Conservation (phyloP, 2,113 vertebrate species). For the Tachuris rubrigastra region DNA sequence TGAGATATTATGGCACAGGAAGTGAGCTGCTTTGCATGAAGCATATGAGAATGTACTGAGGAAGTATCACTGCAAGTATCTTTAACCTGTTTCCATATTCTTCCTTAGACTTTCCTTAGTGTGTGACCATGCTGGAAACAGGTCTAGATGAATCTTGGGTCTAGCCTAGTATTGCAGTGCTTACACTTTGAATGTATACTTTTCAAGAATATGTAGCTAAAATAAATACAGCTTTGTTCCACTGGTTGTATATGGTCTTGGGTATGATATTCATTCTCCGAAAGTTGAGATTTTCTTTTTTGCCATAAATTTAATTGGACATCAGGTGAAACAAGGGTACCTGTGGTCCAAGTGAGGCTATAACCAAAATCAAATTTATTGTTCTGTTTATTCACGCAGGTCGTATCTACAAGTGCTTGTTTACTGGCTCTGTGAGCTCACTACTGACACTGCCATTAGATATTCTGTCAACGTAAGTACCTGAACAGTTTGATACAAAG, state of each 20-base stretch:
- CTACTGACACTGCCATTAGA: conserved; percentile 95
- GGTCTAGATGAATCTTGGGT: not conserved
- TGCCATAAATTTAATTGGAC: not conserved
- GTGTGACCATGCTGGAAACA: not conserved
- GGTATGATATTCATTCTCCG: not conserved
- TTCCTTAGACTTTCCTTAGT: not conserved
- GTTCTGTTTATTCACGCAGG: conserved; percentile 72
- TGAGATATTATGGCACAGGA: not conserved
- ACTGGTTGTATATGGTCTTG: rapidly evolving
- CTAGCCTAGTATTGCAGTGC: not conserved
- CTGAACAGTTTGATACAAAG: not conserved
- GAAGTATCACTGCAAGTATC: not conserved
- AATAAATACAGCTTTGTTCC: not conserved
- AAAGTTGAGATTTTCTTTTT: not conserved
- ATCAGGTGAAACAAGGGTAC: not conserved
- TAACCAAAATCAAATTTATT: not conserved
- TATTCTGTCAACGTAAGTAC: conserved; percentile 96
- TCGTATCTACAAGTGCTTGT: conserved; percentile 99
- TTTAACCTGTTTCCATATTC: not conserved
- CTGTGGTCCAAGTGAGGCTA: not conserved
- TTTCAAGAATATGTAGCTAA: not conserved
- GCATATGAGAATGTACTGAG: not conserved
- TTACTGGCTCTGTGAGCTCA: conserved; percentile 98
- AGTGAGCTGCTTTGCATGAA: not conserved
- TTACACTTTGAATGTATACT: not conserved